These are phyloP conservation scores for Octodon degus DNA, from an alignment of 2,113 vertebrate genomes.

Conservation along the genomic window DNA sequence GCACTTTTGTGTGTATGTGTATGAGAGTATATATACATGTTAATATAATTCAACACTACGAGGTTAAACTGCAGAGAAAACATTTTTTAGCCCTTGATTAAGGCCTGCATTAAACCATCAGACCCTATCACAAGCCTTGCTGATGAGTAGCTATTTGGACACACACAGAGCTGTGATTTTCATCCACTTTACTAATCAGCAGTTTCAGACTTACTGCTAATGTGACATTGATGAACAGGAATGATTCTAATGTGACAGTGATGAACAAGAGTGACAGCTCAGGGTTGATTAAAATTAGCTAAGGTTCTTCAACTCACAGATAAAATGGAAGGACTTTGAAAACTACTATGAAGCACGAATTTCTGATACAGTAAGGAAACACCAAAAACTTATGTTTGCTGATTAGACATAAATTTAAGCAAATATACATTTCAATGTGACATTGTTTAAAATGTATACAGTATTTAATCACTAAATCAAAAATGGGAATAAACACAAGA, in stretches of 20 bases:
- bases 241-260: conserved; percentile 92
- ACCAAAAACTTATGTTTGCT: conserved; percentile 66
- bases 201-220: conserved; percentile 91
- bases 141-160: conserved; percentile 90
- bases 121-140: conserved; percentile 83
- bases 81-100: conserved; percentile 85
- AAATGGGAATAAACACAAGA: conserved; percentile 55
- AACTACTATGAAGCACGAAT: background rate
- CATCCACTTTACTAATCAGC: conserved; percentile 94
- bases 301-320: conserved; percentile 78
- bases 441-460: conserved; percentile 51
- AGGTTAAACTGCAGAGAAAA: conserved; percentile 80
- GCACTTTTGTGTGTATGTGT: background rate
- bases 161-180: conserved; percentile 90
- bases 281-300: conserved; percentile 94
- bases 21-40: background rate
- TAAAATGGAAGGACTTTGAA: conserved; percentile 60
- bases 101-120: conserved; percentile 82
- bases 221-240: conserved; percentile 89
- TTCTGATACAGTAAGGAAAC: conserved; percentile 65
- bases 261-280: conserved; percentile 90
- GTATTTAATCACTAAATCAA: conserved; percentile 62
- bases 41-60: conserved; percentile 58
- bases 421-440: conserved; percentile 55
- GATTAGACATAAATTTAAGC: conserved; percentile 56